Evolutionary conservation across 1,140 invertebrate genomes (phyloP), one percentile per base, ranked within the genome.

Genomic region (Drosophila subobscura): DNA sequence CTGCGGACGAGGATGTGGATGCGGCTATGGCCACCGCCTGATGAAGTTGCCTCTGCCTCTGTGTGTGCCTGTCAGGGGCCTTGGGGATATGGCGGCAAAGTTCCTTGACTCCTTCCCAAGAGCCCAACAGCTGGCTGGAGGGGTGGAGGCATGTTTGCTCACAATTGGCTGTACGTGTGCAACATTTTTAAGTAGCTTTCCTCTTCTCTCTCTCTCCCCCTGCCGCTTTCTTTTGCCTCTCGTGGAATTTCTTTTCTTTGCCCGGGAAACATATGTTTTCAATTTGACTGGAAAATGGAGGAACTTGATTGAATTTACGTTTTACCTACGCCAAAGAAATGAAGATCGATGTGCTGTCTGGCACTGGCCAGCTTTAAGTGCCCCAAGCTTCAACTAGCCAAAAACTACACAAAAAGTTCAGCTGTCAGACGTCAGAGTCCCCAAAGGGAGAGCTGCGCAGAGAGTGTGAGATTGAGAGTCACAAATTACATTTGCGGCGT

Each of bases 111-210:
- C 45, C 46, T 12, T 51, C 8, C 14, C 16, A 29, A 6, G 10
- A 7, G 14, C 4, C 44, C 42, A 23, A 45, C 50, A 41, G 6
- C 29, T 33, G 58, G 8, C 16, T 20, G 16, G 16, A 0, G 16
- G 16, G 16, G 16, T 20, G 16, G 16, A 20, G 29, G 46, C 33
- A 37, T 71, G 72, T 77, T 68, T 77, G 56, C 75, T 83, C 60
- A 88, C 83, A 88, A 88, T 88, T 88, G 83, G 79, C 78, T 60
- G 78, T 89, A 88, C 83, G 83, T 88, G 83, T 88, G 79, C 75
- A 89, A 83, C 84, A 88, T 88, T 89, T 88, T 88, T 89, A 89
- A 88, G 83, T 84, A 88, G 83, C 74, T 73, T 71, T 78, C 72
- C 78, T 72, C 46, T 58, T 53, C 44, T 20, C 41, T 37, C 22